Percentiles rank a stretch among this genome's conserved stretches.
Evolutionary conservation across 2,888 invertebrate species (phyloP).

Genomic region (Cremastinae sp.): DNA sequence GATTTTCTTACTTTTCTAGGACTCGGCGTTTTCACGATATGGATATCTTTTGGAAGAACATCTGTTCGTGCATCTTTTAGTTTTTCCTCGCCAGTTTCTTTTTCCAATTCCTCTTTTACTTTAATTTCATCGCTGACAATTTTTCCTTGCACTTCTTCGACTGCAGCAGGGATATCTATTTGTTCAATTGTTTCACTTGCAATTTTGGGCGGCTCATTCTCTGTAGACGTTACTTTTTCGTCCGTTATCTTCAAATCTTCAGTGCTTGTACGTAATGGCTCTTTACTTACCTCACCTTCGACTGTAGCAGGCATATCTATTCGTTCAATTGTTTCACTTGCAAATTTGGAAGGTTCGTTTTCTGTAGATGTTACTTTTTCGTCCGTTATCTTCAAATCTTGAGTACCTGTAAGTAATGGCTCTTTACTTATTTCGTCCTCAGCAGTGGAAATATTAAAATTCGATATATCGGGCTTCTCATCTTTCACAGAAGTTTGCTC

Average conservation of each 20-base stretch:
- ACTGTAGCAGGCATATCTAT: too few species aligned
- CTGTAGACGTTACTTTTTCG: too few species aligned
- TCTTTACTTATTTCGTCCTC: not conserved
- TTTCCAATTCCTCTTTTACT: not conserved
- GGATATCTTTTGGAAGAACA: not conserved
- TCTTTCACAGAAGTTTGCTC: too few species aligned
- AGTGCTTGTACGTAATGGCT: too few species aligned
- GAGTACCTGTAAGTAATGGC: too few species aligned
- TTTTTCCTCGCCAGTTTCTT: not conserved
- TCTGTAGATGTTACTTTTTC: conserved; percentile 30
- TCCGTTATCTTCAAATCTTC: not conserved
- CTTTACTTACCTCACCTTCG: too few species aligned
- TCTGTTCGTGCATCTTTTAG: not conserved
- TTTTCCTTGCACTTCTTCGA: too few species aligned
- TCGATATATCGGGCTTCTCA: too few species aligned
- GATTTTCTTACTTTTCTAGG: conserved; percentile 41
- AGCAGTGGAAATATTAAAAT: too few species aligned
- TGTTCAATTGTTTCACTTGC: not conserved
- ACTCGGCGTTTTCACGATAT: conserved; percentile 35
- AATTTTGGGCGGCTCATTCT: too few species aligned
- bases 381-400: conserved; percentile 34
- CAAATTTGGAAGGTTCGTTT: not conserved
- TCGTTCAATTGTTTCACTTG: not conserved
- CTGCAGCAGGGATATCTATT: too few species aligned
- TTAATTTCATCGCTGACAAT: not conserved